Evolutionary conservation across 2,113 vertebrate genomes (phyloP), one percentile per base, ranked within the genome.

Genomic region (Struthidea cinerea): DNA sequence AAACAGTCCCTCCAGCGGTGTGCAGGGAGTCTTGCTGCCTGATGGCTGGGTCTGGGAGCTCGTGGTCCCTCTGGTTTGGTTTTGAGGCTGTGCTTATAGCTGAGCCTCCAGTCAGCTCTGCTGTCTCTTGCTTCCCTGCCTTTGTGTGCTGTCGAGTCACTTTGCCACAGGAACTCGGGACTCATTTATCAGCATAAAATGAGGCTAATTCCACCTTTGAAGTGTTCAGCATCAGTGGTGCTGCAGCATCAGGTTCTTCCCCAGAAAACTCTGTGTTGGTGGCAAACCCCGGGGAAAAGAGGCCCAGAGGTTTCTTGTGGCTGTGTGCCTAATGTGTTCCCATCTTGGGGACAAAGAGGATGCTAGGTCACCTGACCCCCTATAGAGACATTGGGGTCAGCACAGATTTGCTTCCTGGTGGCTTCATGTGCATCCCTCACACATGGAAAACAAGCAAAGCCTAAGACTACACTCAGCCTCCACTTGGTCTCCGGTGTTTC

Each of bases 1-100:
- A 55, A 84, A 19, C 0, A 1, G 13, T 44, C 52, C 21, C 37
- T 23, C n/a, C 2, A 5, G 10, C 0, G 0, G 8, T 26, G 17
- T 64, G 28, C 39, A 16, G 18, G 28, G 49, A 47, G 44, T 27
- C 21, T 69, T 37, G 14, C 59, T 69, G 47, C 3, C 1, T 57
- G 32, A 10, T 27, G 70, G 37, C 4, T 0, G 1, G 11, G 8
- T 68, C 14, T 6, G 17, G 22, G 67, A 79, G 47, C 65, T 42
- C 42, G 10, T 75, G 81, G 16, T 61, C 50, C 37, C n/a, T 60
- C 32, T 39, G 49, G 26, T 77, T 42, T 75, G 52, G 11, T 85
- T 63, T 74, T 50, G 65, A 78, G 50, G 41, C 63, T 49, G 26
- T 76, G n/a, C 16, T 33, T 84, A 4, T 24, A 80, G 42, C 76